phyloP scores from a whole-genome alignment of 2,113 vertebrate genomes.

The Picathartes gymnocephalus region DNA sequence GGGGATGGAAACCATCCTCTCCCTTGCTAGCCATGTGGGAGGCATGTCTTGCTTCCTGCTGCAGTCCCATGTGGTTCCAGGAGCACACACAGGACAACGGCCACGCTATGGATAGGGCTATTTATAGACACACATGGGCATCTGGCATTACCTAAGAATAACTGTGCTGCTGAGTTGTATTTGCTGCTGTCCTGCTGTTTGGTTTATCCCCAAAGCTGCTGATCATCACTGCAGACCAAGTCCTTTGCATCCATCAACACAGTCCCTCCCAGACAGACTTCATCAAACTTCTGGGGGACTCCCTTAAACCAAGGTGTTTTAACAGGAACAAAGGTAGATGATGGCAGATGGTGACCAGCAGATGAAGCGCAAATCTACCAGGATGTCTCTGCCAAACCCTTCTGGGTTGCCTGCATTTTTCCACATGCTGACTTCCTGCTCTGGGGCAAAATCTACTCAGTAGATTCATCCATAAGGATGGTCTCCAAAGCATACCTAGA shows the following conservation, averaged over 20 bases:
- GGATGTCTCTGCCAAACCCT: neutral
- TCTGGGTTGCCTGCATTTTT: neutral
- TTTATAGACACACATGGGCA: neutral
- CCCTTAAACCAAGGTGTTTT: neutral
- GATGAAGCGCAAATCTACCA: neutral
- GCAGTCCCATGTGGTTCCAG: neutral
- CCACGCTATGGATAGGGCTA: neutral
- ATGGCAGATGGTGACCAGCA: neutral
- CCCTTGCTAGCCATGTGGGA: neutral
- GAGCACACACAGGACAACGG: neutral
- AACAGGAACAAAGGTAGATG: neutral
- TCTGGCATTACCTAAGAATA: neutral
- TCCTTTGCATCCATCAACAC: neutral
- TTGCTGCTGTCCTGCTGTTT: neutral
- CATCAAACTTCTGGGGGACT: neutral
- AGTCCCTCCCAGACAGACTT: neutral
- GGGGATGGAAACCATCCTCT: neutral
- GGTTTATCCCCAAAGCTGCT: neutral
- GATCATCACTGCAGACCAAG: too few species aligned
- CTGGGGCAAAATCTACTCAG: neutral
- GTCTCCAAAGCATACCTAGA: neutral
- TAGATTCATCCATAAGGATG: neutral
- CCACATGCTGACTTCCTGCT: neutral
- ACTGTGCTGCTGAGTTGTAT: neutral
- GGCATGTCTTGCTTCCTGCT: neutral